Percentiles rank a stretch among this genome's conserved stretches.
Conservation (phyloP, 2,113 vertebrate species). For the Xerus inauris region DNA sequence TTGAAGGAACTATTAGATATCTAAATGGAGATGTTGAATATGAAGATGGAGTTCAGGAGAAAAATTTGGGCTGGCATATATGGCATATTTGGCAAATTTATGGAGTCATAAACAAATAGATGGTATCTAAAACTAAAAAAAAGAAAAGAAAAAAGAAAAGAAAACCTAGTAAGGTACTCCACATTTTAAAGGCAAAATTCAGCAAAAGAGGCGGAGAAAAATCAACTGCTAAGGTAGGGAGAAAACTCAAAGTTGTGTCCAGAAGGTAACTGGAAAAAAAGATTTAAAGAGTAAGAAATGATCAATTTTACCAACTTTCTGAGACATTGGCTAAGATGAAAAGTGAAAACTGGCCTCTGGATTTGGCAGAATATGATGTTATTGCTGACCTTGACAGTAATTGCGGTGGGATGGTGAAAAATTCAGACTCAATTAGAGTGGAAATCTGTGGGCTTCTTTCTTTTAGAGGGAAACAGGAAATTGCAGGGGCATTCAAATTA, state of each 20-base stretch:
- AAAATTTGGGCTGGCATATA: background rate
- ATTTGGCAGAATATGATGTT: background rate
- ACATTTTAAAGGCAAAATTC: conserved; percentile 38
- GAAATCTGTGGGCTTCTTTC: background rate
- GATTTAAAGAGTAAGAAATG: conserved; percentile 25
- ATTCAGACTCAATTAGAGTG: background rate
- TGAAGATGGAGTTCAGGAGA: background rate
- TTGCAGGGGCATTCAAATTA: conserved; percentile 11
- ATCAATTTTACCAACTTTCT: background rate
- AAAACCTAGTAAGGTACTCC: background rate
- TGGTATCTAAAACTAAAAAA: background rate
- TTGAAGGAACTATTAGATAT: background rate
- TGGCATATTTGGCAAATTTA: no score
- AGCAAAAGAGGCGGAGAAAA: conserved; percentile 11
- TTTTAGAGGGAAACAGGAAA: conserved; percentile 56
- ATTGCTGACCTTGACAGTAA: background rate
- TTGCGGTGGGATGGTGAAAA: background rate
- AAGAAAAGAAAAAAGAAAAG: no score
- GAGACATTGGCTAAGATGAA: background rate
- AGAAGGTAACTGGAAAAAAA: background rate
- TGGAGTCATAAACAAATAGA: background rate
- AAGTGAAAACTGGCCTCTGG: conserved; percentile 1
- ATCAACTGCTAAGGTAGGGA: background rate
- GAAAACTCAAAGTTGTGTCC: background rate
- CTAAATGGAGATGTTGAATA: background rate